These are phyloP conservation scores for Drosophila ustulata DNA, from an alignment of 2,888 invertebrate species.

Conservation along the genomic window DNA sequence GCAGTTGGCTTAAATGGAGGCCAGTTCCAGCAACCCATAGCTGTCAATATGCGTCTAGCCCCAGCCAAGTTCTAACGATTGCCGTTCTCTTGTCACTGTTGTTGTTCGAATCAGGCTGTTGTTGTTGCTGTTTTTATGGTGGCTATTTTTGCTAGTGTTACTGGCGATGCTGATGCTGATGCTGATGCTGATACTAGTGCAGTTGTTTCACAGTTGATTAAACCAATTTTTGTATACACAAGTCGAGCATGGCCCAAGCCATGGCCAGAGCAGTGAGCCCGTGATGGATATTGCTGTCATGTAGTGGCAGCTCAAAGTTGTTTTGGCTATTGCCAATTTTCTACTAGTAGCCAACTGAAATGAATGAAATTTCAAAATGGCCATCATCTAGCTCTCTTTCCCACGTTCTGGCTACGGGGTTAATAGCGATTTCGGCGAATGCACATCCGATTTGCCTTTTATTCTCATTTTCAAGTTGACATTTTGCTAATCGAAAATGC, in stretches of 20 bases:
- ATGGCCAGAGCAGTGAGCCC: conserved; percentile 54
- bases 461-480: conserved; percentile 67
- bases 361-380: conserved; percentile 79
- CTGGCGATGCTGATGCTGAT: no score
- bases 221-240: conserved; percentile 75
- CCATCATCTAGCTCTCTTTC: conserved; percentile 1
- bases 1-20: conserved; percentile 51
- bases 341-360: conserved; percentile 56
- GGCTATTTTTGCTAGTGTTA: conserved; percentile 45
- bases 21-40: conserved; percentile 19
- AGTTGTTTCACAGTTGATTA: conserved; percentile 81
- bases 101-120: conserved; percentile 19
- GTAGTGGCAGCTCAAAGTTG: conserved; percentile 60
- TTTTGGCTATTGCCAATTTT: conserved; percentile 69
- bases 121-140: conserved; percentile 36
- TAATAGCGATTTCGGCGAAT: conserved; percentile 57
- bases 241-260: conserved; percentile 43
- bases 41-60: conserved; percentile 52
- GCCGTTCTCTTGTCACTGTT: conserved; percentile 40
- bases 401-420: conserved; percentile 28
- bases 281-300: conserved; percentile 80
- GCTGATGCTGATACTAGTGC: conserved; percentile 29
- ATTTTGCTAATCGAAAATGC: conserved; percentile 81
- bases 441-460: conserved; percentile 35
- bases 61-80: conserved; percentile 58